Percentiles rank a stretch among this genome's conserved stretches.
Conservation (phyloP, 92 coral and sea anemone species). For the Phenganax subtilis region DNA sequence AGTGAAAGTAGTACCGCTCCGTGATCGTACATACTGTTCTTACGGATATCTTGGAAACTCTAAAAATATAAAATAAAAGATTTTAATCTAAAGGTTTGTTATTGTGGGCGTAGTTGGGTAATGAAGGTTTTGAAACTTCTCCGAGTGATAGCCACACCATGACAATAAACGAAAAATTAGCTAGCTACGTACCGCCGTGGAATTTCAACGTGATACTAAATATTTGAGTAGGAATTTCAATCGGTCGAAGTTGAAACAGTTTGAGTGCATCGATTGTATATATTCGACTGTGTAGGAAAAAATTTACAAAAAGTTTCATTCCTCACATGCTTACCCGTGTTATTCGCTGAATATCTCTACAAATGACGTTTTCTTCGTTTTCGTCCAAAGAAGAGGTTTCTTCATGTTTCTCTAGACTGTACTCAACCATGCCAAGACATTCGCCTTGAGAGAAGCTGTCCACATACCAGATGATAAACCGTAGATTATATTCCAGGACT, state of each 20-base stretch:
- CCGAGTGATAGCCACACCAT: too few species aligned
- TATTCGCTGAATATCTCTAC: slow-evolving; percentile 77
- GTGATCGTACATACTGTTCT: slow-evolving; percentile 11
- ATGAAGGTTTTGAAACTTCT: too few species aligned
- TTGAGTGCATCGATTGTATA: too few species aligned
- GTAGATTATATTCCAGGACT: slow-evolving; percentile 61
- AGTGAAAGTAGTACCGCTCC: slow-evolving; percentile 67
- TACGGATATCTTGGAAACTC: slow-evolving; percentile 22
- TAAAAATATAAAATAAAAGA: neutral
- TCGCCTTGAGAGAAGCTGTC: slow-evolving; percentile 88
- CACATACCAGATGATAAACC: slow-evolving; percentile 70
- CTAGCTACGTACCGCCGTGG: too few species aligned
- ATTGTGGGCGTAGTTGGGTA: too few species aligned
- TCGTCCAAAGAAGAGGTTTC: slow-evolving; percentile 45
- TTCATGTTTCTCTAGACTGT: slow-evolving; percentile 62
- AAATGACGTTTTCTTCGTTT: slow-evolving; percentile 78
- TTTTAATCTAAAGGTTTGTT: neutral
- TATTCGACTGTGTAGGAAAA: too few species aligned
- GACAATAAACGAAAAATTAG: too few species aligned
- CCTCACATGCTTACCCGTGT: slow-evolving; percentile 51
- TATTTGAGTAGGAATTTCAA: too few species aligned
- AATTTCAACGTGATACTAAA: too few species aligned
- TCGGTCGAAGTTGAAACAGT: too few species aligned
- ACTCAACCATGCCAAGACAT: slow-evolving; percentile 74
- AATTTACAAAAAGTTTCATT: neutral